A percentile compares a stretch with the other conserved stretches of the same genome.
phyloP scores from a whole-genome alignment of 2,113 vertebrate genomes.

The Garra rufa region DNA sequence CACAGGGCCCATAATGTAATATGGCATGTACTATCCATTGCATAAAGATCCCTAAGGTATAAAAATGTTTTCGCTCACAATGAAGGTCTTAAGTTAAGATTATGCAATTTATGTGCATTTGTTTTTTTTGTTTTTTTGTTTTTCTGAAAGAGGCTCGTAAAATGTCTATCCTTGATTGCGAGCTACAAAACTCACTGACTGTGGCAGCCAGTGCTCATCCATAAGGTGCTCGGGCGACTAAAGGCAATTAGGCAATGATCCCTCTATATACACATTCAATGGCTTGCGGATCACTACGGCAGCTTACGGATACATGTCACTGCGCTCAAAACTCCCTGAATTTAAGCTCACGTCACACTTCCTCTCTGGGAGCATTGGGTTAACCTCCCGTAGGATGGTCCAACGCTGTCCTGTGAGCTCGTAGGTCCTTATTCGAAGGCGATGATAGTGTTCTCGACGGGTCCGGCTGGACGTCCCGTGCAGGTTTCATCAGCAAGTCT shows the following conservation, averaged over 20 bases:
- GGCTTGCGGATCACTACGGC: constrained; percentile 28
- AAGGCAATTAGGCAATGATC: constrained; percentile 53
- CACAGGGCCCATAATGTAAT: background rate
- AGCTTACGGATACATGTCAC: constrained; percentile 33
- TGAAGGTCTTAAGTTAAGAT: constrained; percentile 33
- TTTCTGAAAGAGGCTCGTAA: background rate
- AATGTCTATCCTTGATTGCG: constrained; percentile 6
- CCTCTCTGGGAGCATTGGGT: background rate
- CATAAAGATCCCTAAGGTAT: constrained; percentile 34
- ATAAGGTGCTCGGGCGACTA: constrained; percentile 74
- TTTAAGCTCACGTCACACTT: constrained; percentile 18
- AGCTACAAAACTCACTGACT: constrained; percentile 54
- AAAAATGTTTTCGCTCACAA: constrained; percentile 35
- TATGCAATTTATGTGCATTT: constrained; percentile 30
- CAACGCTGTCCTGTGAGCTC: constrained; percentile 27
- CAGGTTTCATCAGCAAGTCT: constrained; percentile 78
- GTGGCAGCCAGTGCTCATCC: constrained; percentile 62
- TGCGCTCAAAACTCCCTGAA: constrained; percentile 49
- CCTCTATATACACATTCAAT: constrained; percentile 64
- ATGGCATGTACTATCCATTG: background rate
- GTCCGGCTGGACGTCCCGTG: constrained; percentile 51
- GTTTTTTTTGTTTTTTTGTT: too few species aligned
- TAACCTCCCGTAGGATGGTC: background rate
- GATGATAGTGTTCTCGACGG: background rate
- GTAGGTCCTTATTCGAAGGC: constrained; percentile 5